Percentiles rank a stretch among this genome's conserved stretches.
phyloP scores from a whole-genome alignment of 2,797 vertebrate species.

The Martes flavigula region DNA sequence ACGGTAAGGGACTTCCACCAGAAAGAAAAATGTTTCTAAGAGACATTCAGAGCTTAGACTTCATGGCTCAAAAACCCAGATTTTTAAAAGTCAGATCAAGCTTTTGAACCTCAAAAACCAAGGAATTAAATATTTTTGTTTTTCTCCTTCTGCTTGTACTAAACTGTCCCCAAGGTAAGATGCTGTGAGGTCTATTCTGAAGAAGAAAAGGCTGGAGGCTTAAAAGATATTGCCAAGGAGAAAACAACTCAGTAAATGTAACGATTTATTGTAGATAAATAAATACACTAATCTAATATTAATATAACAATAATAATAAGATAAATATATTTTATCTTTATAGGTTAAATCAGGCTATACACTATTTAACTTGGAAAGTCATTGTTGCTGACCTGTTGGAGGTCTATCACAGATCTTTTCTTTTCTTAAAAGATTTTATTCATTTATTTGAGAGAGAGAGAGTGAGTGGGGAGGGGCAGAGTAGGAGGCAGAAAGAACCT shows the following conservation, averaged over 20 bases:
- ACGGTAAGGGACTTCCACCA: not conserved
- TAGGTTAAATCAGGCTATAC: not conserved
- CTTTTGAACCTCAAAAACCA: not conserved
- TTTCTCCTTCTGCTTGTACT: not conserved
- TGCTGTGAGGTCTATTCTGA: not conserved
- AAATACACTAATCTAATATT: not conserved
- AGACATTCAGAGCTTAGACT: not conserved
- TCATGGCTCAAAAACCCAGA: not conserved
- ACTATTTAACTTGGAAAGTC: not conserved
- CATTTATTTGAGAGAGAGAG: not conserved
- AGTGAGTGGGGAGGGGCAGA: not conserved
- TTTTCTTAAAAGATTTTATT: not conserved
- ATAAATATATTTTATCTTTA: not conserved
- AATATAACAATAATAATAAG: not conserved
- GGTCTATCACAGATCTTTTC: not conserved
- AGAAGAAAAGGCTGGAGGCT: not conserved
- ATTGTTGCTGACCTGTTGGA: not conserved
- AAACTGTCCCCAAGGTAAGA: not conserved
- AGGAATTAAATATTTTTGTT: not conserved
- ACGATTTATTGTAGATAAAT: not conserved
- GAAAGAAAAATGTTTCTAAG: not conserved
- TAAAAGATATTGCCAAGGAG: not conserved
- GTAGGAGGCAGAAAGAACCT: not conserved
- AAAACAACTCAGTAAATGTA: not conserved
- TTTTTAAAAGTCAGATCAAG: constrained; percentile 2